Conservation (phyloP, 2,113 vertebrate genomes). For the Anolis sagrei region DNA sequence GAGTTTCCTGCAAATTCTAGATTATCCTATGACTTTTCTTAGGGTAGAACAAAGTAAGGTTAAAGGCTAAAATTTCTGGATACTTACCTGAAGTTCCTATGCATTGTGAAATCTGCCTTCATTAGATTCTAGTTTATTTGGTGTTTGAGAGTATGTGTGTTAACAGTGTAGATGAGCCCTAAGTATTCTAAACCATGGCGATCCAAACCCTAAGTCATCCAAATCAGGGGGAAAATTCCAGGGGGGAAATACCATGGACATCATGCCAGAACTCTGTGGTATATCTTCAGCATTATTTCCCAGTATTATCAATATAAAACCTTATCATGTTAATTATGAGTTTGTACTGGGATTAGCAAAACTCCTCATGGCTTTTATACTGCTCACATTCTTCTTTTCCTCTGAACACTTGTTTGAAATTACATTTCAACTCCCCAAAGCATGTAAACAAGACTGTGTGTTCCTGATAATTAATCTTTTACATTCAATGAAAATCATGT, state of each 20-base stretch:
- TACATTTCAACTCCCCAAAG: neutral
- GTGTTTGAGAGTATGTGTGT: too few species aligned
- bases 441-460: neutral
- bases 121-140: too few species aligned
- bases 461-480: neutral
- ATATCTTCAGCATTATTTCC: neutral
- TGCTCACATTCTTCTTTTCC: neutral
- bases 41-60: too few species aligned
- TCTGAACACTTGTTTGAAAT: neutral
- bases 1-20: too few species aligned
- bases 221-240: neutral
- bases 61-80: too few species aligned
- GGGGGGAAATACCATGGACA: neutral
- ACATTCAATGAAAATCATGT: neutral
- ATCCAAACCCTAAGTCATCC: neutral
- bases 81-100: too few species aligned
- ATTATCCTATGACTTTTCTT: too few species aligned
- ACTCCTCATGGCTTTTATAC: constrained; percentile 1
- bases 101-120: too few species aligned
- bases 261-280: neutral
- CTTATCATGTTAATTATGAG: neutral
- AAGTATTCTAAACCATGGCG: too few species aligned
- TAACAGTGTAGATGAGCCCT: too few species aligned
- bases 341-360: neutral
- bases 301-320: constrained; percentile 3